Conservation (phyloP, 1,140 invertebrate species). For the Philopotamus ludificatus region DNA sequence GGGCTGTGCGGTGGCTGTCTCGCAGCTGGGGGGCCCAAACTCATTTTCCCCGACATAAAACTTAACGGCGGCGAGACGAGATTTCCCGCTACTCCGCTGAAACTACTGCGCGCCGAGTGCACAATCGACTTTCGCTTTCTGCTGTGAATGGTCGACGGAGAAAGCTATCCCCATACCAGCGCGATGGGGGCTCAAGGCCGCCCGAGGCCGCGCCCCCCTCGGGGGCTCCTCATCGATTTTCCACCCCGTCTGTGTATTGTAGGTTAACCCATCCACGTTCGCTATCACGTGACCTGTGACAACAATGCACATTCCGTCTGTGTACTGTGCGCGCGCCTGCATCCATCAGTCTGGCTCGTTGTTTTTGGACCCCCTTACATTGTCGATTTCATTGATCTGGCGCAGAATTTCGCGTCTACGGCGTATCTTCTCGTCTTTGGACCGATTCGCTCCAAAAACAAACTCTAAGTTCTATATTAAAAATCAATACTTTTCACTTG, state of each 20-base stretch:
- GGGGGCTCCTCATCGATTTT: conserved; percentile 18
- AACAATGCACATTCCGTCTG: conserved; percentile 9
- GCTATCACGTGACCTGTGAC: conserved; percentile 6
- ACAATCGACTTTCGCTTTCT: conserved; percentile 38
- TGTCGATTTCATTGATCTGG: too few species aligned
- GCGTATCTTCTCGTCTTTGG: background rate
- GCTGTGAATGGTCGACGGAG: conserved; percentile 34
- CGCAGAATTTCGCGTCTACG: background rate
- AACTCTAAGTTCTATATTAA: too few species aligned
- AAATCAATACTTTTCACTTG: too few species aligned
- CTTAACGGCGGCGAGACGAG: conserved; percentile 17
- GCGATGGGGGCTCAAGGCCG: too few species aligned
- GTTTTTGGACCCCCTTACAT: too few species aligned
- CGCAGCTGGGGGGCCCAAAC: background rate
- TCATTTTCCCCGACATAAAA: conserved; percentile 6
- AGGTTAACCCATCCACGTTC: background rate
- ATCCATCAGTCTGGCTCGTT: too few species aligned
- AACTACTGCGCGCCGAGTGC: background rate
- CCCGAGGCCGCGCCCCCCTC: conserved; percentile 1
- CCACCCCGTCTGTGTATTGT: background rate
- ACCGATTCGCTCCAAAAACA: too few species aligned
- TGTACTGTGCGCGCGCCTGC: background rate
- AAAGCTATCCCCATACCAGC: conserved; percentile 1
- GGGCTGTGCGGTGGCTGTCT: background rate
- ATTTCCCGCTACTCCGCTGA: conserved; percentile 12